phyloP scores from a whole-genome alignment of 53 echinoderm and acorn worm species.

The Paracentrotus lividus region DNA sequence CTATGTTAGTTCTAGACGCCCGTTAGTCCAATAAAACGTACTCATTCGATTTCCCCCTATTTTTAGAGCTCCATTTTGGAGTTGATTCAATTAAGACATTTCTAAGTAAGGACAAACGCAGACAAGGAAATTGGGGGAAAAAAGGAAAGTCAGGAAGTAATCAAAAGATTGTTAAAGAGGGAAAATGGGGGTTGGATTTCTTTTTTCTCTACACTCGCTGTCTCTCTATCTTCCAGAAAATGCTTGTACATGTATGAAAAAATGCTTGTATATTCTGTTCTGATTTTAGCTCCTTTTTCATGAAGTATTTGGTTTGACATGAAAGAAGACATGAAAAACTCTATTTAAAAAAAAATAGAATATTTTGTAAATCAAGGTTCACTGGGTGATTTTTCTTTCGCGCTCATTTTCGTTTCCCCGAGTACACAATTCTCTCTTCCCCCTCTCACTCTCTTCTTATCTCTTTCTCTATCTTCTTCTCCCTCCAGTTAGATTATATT shows the following conservation, averaged over 20 bases:
- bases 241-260: neutral
- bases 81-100: slow-evolving; percentile 59
- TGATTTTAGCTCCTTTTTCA: neutral
- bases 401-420: too few relatives aligned
- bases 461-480: neutral
- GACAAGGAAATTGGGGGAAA: slow-evolving; percentile 24
- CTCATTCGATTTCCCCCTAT: slow-evolving; percentile 66
- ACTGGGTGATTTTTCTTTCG: too few relatives aligned
- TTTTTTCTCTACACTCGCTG: too few relatives aligned
- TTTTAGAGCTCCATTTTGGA: slow-evolving; percentile 58
- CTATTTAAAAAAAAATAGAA: neutral
- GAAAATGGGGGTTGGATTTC: slow-evolving; percentile 19
- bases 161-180: slow-evolving; percentile 26
- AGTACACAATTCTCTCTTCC: too few relatives aligned
- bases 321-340: neutral
- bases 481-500: neutral
- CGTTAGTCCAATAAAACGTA: slow-evolving; percentile 54
- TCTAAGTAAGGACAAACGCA: slow-evolving; percentile 36
- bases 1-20: slow-evolving; percentile 39
- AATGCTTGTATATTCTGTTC: neutral
- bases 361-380: neutral
- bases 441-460: neutral
- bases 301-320: neutral
- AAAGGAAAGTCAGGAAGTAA: slow-evolving; percentile 24
- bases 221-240: neutral